Conservation (phyloP, 2,888 invertebrate genomes). For the Eristalis intricaria region DNA sequence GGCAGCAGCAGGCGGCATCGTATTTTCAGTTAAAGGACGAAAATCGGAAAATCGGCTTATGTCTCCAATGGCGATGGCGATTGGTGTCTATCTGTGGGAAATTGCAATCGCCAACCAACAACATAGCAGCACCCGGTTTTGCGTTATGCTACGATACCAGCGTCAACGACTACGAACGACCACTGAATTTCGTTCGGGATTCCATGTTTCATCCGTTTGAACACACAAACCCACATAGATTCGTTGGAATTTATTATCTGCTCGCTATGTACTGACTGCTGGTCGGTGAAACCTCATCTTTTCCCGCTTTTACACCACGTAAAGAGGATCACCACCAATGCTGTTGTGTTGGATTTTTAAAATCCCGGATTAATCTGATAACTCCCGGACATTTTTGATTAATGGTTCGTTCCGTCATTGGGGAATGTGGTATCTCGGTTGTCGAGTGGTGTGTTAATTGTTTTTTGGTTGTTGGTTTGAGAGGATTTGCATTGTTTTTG, state of each 20-base stretch:
- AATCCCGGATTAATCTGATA: constrained; percentile 70
- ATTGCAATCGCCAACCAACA: constrained; percentile 60
- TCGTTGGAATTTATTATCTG: constrained; percentile 55
- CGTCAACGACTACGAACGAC: constrained; percentile 33
- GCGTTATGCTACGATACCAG: constrained; percentile 61
- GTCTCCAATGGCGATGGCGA: constrained; percentile 76
- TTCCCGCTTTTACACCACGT: constrained; percentile 54
- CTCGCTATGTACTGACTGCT: constrained; percentile 33
- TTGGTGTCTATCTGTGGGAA: constrained; percentile 72
- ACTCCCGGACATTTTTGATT: constrained; percentile 69
- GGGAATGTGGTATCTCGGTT: constrained; percentile 61
- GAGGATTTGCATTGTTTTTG: constrained; percentile 47
- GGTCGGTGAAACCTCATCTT: constrained; percentile 43
- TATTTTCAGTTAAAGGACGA: constrained; percentile 66
- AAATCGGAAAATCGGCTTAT: constrained; percentile 80
- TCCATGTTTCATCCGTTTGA: constrained; percentile 32
- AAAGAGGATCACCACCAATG: constrained; percentile 60
- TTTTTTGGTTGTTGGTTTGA: constrained; percentile 5
- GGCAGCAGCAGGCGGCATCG: constrained; percentile 37
- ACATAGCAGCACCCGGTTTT: constrained; percentile 65
- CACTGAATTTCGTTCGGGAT: constrained; percentile 47
- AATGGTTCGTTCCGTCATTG: constrained; percentile 61
- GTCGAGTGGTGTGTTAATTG: constrained; percentile 38
- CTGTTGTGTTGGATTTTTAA: constrained; percentile 65
- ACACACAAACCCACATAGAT: constrained; percentile 5